Evolutionary conservation across 2,113 vertebrate genomes (phyloP), one percentile per base, ranked within the genome.

Genomic region (Prolemur simus): DNA sequence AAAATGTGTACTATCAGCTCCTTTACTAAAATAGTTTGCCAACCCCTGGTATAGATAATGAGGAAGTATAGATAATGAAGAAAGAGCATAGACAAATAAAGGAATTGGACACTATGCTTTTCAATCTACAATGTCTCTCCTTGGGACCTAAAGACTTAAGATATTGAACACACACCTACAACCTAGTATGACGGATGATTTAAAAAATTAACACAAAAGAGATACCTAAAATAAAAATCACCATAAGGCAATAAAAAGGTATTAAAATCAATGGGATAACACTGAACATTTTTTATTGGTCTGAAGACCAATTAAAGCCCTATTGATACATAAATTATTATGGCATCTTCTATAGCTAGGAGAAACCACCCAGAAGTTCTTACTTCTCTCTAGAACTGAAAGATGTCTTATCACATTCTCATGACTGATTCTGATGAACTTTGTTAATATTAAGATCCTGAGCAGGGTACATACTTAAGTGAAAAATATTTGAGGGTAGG

Each of bases 81-180:
- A 83, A 84, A 95, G 17, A 73, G 1, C 34, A 69, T 58, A 29
- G 23, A 76, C 54, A 97, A 84, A 88, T 47, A 60, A 74, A 94
- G 78, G 20, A 94, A 96, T 10, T 39, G 45, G 18, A 42, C 15
- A 69, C 2, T 77, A 47, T 82, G 14, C 6, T 73, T 89, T 66
- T 60, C 27, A 82, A 52, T 17, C n/a, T 15, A 93, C 3, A 45
- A 21, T 20, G 1, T 76, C 23, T 68, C 63, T 87, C 56, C 29
- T 56, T 81, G 42, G 14, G 18, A 3, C 37, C 54, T 39, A 81
- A 90, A 84, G n/a, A 73, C 11, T 68, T 91, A 60, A 54, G 45
- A 87, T 60, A 78, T 45, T 90, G 20, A 93, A 86, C 64, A 77
- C 23, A 54, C 18, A 87, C n/a, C 92, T 86, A 97, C 96, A 52